Evolutionary conservation across 2,888 invertebrate species (phyloP), one percentile per base, ranked within the genome.

Genomic region (Dusona sp.): DNA sequence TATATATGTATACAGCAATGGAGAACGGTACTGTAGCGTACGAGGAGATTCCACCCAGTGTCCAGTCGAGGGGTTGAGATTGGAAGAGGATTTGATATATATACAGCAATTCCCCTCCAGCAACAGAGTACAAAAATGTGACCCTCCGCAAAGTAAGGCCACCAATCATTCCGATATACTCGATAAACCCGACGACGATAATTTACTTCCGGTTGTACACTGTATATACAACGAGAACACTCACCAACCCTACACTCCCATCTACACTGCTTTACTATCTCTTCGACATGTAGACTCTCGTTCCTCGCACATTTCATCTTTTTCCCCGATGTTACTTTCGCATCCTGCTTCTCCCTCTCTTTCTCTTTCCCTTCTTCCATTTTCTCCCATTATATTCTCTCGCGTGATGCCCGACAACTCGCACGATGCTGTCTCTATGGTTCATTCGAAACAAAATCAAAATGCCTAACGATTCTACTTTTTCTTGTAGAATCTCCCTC

Each of bases 161-260:
- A 87, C 87, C 87, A 87, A 86, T 87, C 87, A 86, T 79, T 84
- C 68, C 86, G 84, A 86, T 86, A 87, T 87, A 87, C 81, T 87
- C 87, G 87, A 87, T 86, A 86, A 86, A 84, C 86, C 85, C 79
- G 25, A 82, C 81, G 81, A 84, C 81, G 86, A 86, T 86, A 86
- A 86, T 86, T 86, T 79, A 86, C 86, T 86, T 86, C 84, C 86
- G 81, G 83, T 81, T 74, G 48, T 65, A 84, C 74, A 54, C 22
- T 61, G n/a, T 61, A 67, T 68, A 65, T 57, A 33, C 65, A 67
- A 29, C 65, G 45, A 75, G 19, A 67, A 64, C 67, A 38, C 22
- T 22, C 64, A 65, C 29, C 13, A 45, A 80, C 36, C 51, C 64
- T 45, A 45, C 77, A 54, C 7, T 80, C 73, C 33, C 54, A 75